These are phyloP conservation scores for Oenanthe melanoleuca DNA, from an alignment of 2,113 vertebrate species.

Conservation along the genomic window DNA sequence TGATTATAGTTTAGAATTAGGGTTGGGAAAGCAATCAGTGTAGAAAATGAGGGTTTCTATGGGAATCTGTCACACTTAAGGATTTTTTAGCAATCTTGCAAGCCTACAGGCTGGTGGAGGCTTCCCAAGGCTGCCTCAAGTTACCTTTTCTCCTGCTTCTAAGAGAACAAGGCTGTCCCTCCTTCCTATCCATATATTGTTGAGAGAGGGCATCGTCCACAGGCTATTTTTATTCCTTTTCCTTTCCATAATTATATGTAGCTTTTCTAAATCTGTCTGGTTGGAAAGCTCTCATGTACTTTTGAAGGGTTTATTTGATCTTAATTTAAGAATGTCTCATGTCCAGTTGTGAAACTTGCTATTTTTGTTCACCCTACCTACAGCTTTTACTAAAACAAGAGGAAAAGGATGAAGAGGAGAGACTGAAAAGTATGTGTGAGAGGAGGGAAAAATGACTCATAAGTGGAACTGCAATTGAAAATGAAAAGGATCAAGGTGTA, in stretches of 20 bases:
- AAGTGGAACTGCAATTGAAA: conserved; percentile 15
- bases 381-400: conserved; percentile 50
- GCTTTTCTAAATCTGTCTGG: conserved; percentile 34
- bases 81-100: neutral
- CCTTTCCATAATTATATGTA: conserved; percentile 54
- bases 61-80: neutral
- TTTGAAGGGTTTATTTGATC: conserved; percentile 38
- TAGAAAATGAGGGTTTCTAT: neutral
- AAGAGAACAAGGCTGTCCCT: neutral
- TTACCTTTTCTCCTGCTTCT: neutral
- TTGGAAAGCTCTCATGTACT: neutral
- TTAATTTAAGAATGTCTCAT: conserved; percentile 56
- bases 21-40: neutral
- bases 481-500: neutral
- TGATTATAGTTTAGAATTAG: neutral
- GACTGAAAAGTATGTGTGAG: neutral
- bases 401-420: conserved; percentile 12
- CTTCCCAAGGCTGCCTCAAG: neutral
- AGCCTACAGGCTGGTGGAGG: neutral
- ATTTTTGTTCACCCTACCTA: conserved; percentile 51
- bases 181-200: neutral
- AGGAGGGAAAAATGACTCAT: conserved; percentile 27
- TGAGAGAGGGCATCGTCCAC: neutral
- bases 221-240: conserved; percentile 40
- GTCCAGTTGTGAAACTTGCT: conserved; percentile 59